Conservation (phyloP, 2,888 invertebrate genomes). For the Crocallis elinguaria region DNA sequence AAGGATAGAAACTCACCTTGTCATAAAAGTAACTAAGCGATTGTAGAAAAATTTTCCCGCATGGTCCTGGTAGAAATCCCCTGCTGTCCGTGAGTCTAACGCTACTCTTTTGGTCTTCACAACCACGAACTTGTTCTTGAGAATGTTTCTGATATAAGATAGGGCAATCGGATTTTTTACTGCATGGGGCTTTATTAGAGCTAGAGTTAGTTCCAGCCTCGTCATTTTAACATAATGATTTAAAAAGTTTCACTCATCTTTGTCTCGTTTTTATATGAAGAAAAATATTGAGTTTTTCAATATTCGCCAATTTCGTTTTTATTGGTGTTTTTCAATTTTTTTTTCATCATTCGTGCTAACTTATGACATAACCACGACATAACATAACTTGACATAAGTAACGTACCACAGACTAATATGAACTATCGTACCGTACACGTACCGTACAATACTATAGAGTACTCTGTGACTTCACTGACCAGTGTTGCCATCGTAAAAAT, state of each 20-base stretch:
- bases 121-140: slow-evolving; percentile 89
- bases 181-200: slow-evolving; percentile 94
- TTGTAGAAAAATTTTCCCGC: slow-evolving; percentile 93
- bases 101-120: slow-evolving; percentile 87
- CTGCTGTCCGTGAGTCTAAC: slow-evolving; percentile 87
- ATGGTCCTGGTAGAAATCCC: slow-evolving; percentile 93
- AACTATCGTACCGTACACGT: too few species aligned
- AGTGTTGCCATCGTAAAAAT: too few species aligned
- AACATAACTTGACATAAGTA: too few species aligned
- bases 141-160: slow-evolving; percentile 87
- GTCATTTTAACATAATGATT: slow-evolving; percentile 52
- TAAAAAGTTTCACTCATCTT: slow-evolving; percentile 41
- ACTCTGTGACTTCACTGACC: too few species aligned
- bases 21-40: slow-evolving; percentile 92
- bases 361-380: too few species aligned
- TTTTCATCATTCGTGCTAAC: too few species aligned
- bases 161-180: slow-evolving; percentile 90
- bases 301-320: too few species aligned
- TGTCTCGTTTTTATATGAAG: slow-evolving; percentile 6
- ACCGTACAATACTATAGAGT: too few species aligned
- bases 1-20: slow-evolving; percentile 82
- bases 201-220: slow-evolving; percentile 90
- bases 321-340: too few species aligned
- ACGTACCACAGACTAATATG: too few species aligned
- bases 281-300: too few species aligned